Conservation (phyloP, 2,797 vertebrate species). For the Arremon brunneinucha region DNA sequence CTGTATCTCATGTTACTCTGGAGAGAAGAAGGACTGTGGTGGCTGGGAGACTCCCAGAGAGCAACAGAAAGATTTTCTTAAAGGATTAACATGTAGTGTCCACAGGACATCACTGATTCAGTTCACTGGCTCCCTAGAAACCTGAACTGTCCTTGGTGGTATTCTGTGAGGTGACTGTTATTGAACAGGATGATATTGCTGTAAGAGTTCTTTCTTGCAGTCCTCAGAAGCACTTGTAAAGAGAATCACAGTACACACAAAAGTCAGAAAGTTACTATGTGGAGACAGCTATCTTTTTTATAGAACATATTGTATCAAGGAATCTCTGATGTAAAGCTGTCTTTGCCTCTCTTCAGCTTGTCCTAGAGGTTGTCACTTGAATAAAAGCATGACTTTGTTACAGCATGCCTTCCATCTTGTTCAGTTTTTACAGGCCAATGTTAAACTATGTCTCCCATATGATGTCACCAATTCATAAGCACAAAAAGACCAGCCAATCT, state of each 20-base stretch:
- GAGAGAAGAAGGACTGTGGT: neutral
- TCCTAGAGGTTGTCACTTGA: neutral
- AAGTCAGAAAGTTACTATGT: neutral
- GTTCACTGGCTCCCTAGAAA: constrained; percentile 9
- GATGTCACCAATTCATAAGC: neutral
- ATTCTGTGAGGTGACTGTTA: neutral
- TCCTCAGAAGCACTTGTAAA: neutral
- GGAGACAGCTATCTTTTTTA: neutral
- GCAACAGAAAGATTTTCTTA: neutral
- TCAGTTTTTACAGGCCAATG: neutral
- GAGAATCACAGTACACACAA: neutral
- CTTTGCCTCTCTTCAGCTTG: neutral
- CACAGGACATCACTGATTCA: neutral
- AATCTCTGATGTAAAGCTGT: neutral
- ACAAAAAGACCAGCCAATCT: neutral
- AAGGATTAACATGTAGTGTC: neutral
- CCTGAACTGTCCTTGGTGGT: neutral
- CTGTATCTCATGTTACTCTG: constrained; percentile 6
- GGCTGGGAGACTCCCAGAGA: neutral
- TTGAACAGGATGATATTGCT: neutral
- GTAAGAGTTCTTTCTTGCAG: neutral
- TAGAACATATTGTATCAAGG: neutral
- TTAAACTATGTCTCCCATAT: neutral
- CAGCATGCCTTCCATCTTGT: neutral
- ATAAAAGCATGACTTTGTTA: constrained; percentile 10